Evolutionary conservation across 2,113 vertebrate genomes (phyloP).

Genomic region (Solenodon paradoxus): DNA sequence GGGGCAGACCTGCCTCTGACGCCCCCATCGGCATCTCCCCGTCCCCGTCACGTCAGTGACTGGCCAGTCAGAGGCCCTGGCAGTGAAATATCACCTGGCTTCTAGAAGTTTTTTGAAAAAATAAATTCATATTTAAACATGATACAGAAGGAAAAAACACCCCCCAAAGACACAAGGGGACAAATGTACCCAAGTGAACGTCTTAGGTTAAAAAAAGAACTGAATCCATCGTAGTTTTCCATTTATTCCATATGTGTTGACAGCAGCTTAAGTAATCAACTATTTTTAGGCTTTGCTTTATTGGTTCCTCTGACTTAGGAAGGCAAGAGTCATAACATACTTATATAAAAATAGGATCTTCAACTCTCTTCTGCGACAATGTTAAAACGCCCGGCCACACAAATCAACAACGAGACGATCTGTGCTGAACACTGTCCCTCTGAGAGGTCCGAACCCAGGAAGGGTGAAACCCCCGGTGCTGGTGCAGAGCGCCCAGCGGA

Average conservation of each 20-base stretch:
- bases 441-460: not conserved
- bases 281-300: not conserved
- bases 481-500: too few species aligned
- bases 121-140: not conserved
- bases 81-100: not conserved
- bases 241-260: not conserved
- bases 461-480: not conserved
- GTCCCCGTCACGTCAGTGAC: too few species aligned
- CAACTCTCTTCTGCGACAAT: not conserved
- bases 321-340: not conserved
- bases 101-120: not conserved
- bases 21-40: too few species aligned
- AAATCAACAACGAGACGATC: not conserved
- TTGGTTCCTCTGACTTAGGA: not conserved
- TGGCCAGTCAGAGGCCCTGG: not conserved
- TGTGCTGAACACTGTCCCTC: not conserved
- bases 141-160: not conserved
- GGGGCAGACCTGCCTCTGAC: too few species aligned
- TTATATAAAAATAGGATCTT: conserved; percentile 29
- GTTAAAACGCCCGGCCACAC: not conserved
- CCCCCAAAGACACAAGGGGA: not conserved
- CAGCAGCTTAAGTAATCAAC: not conserved
- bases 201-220: not conserved
- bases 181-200: not conserved
- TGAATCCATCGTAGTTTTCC: not conserved